Conservation (phyloP, 2,888 invertebrate genomes). For the Lydus trimaculatus region DNA sequence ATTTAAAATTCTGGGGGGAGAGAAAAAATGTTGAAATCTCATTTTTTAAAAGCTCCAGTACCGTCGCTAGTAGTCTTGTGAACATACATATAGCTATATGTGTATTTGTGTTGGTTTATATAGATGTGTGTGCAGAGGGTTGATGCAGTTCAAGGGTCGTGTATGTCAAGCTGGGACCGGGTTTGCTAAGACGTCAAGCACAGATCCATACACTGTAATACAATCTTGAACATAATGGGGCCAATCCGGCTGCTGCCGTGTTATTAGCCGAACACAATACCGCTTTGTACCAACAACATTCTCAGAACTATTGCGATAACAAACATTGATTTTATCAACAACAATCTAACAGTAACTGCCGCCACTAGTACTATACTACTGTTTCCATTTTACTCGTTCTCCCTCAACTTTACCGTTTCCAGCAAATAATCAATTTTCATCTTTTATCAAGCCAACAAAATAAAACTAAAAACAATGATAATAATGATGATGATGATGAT, state of each 20-base stretch:
- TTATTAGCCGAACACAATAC: slow-evolving; percentile 55
- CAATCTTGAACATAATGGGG: slow-evolving; percentile 59
- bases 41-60: neutral
- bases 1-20: neutral
- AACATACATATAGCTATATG: neutral
- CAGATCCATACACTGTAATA: slow-evolving; percentile 58
- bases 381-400: neutral
- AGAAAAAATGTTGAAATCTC: neutral
- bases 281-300: slow-evolving; percentile 47
- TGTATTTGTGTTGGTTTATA: neutral
- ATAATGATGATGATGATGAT: neutral
- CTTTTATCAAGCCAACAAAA: neutral
- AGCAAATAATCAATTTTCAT: neutral
- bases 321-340: slow-evolving; percentile 56
- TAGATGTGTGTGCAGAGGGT: slow-evolving; percentile 20
- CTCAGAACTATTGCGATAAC: slow-evolving; percentile 46
- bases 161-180: slow-evolving; percentile 49
- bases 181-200: slow-evolving; percentile 57
- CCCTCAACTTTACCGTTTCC: neutral
- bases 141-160: slow-evolving; percentile 30
- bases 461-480: neutral
- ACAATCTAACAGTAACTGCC: slow-evolving; percentile 40
- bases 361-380: slow-evolving; percentile 1
- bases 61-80: neutral
- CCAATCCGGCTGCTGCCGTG: slow-evolving; percentile 54